Evolutionary conservation across 2,797 vertebrate genomes (phyloP), one percentile per base, ranked within the genome.

Genomic region (Clarias fuscus): DNA sequence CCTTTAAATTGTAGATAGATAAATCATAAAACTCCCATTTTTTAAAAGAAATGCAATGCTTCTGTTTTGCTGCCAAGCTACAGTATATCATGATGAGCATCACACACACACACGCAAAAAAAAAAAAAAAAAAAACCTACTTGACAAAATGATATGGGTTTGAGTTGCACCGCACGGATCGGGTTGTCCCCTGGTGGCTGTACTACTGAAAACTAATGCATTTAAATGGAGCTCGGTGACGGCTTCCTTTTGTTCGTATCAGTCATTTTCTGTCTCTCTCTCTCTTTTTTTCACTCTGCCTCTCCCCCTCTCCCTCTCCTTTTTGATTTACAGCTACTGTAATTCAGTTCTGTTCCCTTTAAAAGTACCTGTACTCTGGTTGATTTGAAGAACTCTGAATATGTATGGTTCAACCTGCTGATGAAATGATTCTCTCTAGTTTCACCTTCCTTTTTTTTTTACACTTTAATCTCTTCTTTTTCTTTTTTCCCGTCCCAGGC

Each of bases 401-500:
- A 67, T 77, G 20, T 58, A 27, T 64, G 30, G 48, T 68, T n/a
- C 61, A 65, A 76, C 43, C 72, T 58, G 48, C 75, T 53, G 40
- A 75, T 68, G 48, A 75, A 64, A 78, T 72, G 4, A 61, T 78
- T 59, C 48, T 18, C 64, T 75, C 77, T 37, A 14, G 62, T 88
- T 87, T 59, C 87, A 62, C 86, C 53, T 64, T 86, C n/a, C 72
- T 89, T 87, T 85, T 84, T 89, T 2, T 30, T 61, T 33, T 62
- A 79, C 11, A 24, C 73, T 22, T 18, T 83, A 40, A 59, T 84
- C 84, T 88, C 17, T 24, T 62, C 53, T 56, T 56, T 14, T 27
- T 6, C 59, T 77, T 33, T 76, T 65, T 84, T 62, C 72, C 72
- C 40, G 73, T 87, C 82, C 56, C 58, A 93, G 93, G 94, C 94